Evolutionary conservation across 2,888 invertebrate genomes (phyloP).

Genomic region (Heliconius ethilla): DNA sequence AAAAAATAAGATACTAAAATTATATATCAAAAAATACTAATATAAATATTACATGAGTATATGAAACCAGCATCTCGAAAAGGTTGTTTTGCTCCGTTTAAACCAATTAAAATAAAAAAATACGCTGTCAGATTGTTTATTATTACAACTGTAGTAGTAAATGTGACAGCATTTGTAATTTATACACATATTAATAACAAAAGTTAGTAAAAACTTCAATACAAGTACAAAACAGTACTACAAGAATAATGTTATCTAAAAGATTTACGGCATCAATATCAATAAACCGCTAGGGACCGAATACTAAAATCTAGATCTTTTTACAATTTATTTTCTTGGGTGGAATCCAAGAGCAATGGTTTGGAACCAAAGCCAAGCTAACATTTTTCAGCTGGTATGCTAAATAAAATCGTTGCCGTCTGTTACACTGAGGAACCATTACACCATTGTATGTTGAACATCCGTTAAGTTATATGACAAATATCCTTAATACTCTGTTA

Average conservation of each 20-base stretch:
- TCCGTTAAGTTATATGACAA: background rate
- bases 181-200: background rate
- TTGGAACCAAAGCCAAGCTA: background rate
- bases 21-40: too few species aligned
- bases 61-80: background rate
- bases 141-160: background rate
- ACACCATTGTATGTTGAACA: background rate
- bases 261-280: constrained; percentile 12
- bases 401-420: background rate
- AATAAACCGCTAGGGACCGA: constrained; percentile 6
- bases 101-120: background rate
- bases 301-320: constrained; percentile 18
- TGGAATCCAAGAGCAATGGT: constrained; percentile 8
- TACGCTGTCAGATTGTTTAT: background rate
- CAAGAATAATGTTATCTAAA: constrained; percentile 10
- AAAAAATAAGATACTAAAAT: too few species aligned
- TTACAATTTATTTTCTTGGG: constrained; percentile 16
- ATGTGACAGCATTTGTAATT: background rate
- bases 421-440: background rate
- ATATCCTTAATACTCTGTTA: background rate
- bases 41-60: too few species aligned
- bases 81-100: background rate
- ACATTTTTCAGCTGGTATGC: constrained; percentile 15
- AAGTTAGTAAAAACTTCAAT: background rate
- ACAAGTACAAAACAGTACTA: background rate